Evolutionary conservation across 2,113 vertebrate genomes (phyloP), one percentile per base, ranked within the genome.

Genomic region (Xyrauchen texanus): DNA sequence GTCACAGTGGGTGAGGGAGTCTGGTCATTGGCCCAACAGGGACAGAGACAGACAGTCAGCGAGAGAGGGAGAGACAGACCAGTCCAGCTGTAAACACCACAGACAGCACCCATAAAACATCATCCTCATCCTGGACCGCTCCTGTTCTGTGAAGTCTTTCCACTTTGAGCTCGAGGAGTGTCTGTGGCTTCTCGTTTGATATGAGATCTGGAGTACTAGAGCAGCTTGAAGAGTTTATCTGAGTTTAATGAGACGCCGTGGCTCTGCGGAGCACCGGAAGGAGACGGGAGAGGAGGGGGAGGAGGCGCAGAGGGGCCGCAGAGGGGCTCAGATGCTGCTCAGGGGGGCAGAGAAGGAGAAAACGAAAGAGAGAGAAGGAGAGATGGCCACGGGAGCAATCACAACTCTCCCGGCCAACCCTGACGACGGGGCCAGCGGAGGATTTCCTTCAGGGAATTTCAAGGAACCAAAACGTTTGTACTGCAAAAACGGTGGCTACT

Each of bases 401-500:
- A 95, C 95, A 81, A 97, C 96, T 15, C 92, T 97, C 81, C 95
- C 95, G 53, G 78, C 92, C 49, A 86, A 92, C 76, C 86, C 95
- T 78, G 96, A 95, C 76, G 95, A 93, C 85, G 90, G 93, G 46
- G 89, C 90, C 75, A 86, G 92, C 67, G 81, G 90, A 53, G 89
- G 95, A 58, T 97, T 97, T 62, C 90, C 96, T 0, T 93, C 96
- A 0, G 96, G 96, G 5, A 92, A 88, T 89, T 98, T 96, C 87
- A 98, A 95, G 90, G 97, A 98, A 8, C 97, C 97, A 81, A 98
- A 98, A 80, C 87, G 96, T 68, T 92, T 99, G 4, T 99, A 99
- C 90, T 98, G 96, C 87, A 98, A 98, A 82, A 99, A 98, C 85
- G 97, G 97, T 4, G 97, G 97, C 82, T 98, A 94, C 89, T 98